phyloP scores from a whole-genome alignment of 1,140 invertebrate species.

The Eumaeus atala region DNA sequence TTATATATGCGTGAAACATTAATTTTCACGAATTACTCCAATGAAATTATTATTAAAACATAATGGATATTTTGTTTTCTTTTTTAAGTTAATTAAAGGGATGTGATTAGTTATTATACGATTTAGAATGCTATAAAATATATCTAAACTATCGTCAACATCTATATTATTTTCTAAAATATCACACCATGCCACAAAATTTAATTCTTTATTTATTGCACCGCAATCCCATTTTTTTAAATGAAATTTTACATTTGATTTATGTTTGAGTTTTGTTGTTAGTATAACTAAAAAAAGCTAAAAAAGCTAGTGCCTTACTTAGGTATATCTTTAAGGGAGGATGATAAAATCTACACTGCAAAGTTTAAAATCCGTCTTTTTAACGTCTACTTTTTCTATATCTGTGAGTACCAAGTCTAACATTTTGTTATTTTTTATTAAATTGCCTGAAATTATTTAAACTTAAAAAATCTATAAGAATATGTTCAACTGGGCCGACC shows the following conservation, averaged over 20 bases:
- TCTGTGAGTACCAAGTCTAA: neutral
- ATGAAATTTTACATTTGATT: neutral
- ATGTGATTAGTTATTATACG: neutral
- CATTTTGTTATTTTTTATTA: neutral
- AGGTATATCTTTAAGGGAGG: neutral
- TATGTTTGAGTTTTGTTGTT: neutral
- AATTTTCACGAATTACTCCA: neutral
- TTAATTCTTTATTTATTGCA: neutral
- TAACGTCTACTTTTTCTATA: neutral
- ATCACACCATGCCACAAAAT: neutral
- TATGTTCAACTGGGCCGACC: neutral
- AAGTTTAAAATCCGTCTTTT: neutral
- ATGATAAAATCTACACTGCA: neutral
- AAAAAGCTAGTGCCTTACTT: no score
- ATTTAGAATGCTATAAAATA: neutral
- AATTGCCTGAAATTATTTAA: neutral
- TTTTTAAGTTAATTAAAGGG: neutral
- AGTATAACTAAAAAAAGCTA: no score
- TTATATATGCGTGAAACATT: neutral
- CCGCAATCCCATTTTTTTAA: neutral
- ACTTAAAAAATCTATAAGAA: neutral
- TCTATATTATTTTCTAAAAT: neutral
- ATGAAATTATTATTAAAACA: conserved; percentile 2
- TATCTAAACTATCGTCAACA: neutral
- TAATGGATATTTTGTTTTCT: neutral